phyloP scores from a whole-genome alignment of 2,797 vertebrate species.

The Eupleurogrammus muticus region DNA sequence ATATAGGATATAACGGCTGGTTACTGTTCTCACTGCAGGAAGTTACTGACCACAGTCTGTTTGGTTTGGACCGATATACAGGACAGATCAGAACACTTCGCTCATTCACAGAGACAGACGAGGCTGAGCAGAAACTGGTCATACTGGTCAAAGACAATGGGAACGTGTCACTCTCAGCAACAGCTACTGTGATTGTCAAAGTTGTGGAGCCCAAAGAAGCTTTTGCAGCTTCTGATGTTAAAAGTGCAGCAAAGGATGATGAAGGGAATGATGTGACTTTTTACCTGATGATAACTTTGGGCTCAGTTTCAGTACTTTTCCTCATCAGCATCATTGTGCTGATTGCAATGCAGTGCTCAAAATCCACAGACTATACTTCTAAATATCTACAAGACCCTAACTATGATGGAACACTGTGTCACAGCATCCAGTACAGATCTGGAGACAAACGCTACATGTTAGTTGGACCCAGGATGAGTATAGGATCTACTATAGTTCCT shows the following conservation, averaged over 20 bases:
- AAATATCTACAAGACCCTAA: slow-evolving; percentile 51
- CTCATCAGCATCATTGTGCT: slow-evolving; percentile 50
- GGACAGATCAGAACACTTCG: slow-evolving; percentile 61
- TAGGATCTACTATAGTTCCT: slow-evolving; percentile 46
- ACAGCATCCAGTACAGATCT: slow-evolving; percentile 68
- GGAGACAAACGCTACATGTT: slow-evolving; percentile 65
- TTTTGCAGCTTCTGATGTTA: slow-evolving; percentile 54
- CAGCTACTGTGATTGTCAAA: slow-evolving; percentile 54
- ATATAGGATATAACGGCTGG: slow-evolving; percentile 66
- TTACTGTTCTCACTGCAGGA: slow-evolving; percentile 58
- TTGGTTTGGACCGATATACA: slow-evolving; percentile 55
- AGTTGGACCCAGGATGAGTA: slow-evolving; percentile 61
- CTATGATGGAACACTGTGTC: slow-evolving; percentile 58
- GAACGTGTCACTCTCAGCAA: slow-evolving; percentile 59
- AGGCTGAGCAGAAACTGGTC: slow-evolving; percentile 57
- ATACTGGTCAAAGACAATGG: slow-evolving; percentile 65
- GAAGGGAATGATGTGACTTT: slow-evolving; percentile 47
- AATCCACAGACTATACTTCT: slow-evolving; percentile 32
- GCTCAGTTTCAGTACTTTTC: slow-evolving; percentile 49
- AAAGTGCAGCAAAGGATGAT: slow-evolving; percentile 25
- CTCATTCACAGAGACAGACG: slow-evolving; percentile 54
- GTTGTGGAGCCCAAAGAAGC: slow-evolving; percentile 60
- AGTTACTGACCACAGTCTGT: slow-evolving; percentile 52
- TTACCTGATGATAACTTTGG: slow-evolving; percentile 51
- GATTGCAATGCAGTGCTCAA: slow-evolving; percentile 54